Evolutionary conservation across 1,140 invertebrate genomes (phyloP), one percentile per base, ranked within the genome.

Genomic region (Neotoxoptera formosana): DNA sequence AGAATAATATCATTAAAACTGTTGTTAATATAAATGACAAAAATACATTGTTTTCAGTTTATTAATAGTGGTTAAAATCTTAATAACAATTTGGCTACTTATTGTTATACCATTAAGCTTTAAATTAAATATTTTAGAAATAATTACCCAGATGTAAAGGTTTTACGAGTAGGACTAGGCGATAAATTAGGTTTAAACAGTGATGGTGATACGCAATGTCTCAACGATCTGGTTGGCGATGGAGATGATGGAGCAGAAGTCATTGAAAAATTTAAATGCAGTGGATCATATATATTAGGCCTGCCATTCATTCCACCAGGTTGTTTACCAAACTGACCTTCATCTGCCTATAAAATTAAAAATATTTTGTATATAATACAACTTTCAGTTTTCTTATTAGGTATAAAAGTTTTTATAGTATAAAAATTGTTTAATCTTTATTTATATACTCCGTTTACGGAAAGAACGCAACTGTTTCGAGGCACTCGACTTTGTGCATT

Each of bases 101-200:
- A 41, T 41, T 47, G 21, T 11, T 51, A 23, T 34, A 36, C 34
- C 7, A 14, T 51, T 23, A 23, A 84, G 7, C 23, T 20, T n/a
- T 34, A 48, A 87, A 21, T 36, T 25, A 53, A 53, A 53, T 53
- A 89, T 89, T 53, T 36, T 9, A 53, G 7, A 88, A 34, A 41
- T 56, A 89, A 36, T 89, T 95, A 96, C 96, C 96, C 96, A 21
- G 97, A 97, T 93, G 97, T 96, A 95, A 97, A 98, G 34, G 96
- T 96, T 94, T 97, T 97, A 93, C 97, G 96, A 17, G 97, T 98
- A 7, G 98, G 98, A 94, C 97, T 98, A 30, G 98, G 98, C 11
- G 97, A 98, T 86, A 97, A 95, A 94, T 95, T 96, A 90, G 95
- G 96, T 94, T 96, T 96, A 53, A 94, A 94, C 17, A 94, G 87